These are phyloP conservation scores for Agrypnus murinus DNA, from an alignment of 2,888 invertebrate species.

Conservation along the genomic window DNA sequence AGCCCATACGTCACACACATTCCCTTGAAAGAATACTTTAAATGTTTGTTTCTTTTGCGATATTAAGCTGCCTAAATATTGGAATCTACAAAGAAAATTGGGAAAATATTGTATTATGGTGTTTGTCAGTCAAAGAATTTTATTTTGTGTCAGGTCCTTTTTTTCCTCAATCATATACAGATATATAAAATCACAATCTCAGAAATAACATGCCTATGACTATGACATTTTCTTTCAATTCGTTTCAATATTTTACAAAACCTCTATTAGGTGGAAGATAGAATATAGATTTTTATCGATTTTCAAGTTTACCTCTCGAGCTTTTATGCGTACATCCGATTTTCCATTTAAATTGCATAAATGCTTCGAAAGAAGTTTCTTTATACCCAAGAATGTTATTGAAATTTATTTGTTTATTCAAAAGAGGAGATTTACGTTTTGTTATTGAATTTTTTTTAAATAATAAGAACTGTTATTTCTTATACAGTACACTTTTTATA, in stretches of 20 bases:
- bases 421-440: too few relatives aligned
- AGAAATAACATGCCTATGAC: slow-evolving; percentile 39
- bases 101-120: slow-evolving; percentile 19
- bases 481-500: too few relatives aligned
- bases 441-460: too few relatives aligned
- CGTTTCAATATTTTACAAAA: slow-evolving; percentile 41
- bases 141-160: slow-evolving; percentile 45
- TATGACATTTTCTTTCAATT: slow-evolving; percentile 46
- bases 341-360: slow-evolving; percentile 35
- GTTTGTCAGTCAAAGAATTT: slow-evolving; percentile 49
- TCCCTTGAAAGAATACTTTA: neutral
- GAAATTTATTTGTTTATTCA: too few relatives aligned
- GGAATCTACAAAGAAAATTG: slow-evolving; percentile 17
- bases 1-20: neutral
- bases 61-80: neutral
- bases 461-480: too few relatives aligned
- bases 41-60: neutral
- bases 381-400: too few relatives aligned
- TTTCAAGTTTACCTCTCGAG: slow-evolving; percentile 30
- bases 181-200: slow-evolving; percentile 20
- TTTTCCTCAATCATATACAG: slow-evolving; percentile 30
- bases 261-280: slow-evolving; percentile 41
- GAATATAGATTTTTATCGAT: slow-evolving; percentile 34
- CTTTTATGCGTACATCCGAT: slow-evolving; percentile 26
- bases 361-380: slow-evolving; percentile 11